Evolutionary conservation across 2,113 vertebrate genomes (phyloP).

Genomic region (Megaceryle torquata): DNA sequence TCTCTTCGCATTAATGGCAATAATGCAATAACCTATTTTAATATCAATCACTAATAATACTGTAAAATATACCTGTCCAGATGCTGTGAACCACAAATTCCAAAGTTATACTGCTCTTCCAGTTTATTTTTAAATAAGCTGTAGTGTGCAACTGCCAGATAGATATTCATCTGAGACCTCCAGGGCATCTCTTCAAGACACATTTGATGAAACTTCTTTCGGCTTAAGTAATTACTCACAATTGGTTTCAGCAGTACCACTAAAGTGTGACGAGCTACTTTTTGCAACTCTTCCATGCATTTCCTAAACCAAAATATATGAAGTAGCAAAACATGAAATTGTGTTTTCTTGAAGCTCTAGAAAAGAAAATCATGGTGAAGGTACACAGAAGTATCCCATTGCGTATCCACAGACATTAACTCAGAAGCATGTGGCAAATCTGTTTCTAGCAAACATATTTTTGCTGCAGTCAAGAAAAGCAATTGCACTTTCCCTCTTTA

Average conservation of each 20-base stretch:
- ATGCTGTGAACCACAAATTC: not conserved
- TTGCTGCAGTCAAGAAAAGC: not conserved
- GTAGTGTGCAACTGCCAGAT: constrained; percentile 78
- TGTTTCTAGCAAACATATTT: not conserved
- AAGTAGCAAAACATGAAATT: not conserved
- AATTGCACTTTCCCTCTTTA: not conserved
- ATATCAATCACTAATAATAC: not conserved
- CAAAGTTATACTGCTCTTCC: constrained; percentile 43
- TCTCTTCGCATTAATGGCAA: not conserved
- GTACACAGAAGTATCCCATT: not conserved
- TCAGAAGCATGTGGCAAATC: not conserved
- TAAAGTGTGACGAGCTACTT: constrained; percentile 65
- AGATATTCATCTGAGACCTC: constrained; percentile 84
- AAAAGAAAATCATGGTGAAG: not conserved
- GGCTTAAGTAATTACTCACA: constrained; percentile 59
- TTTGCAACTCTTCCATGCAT: constrained; percentile 41
- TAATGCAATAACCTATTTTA: not conserved
- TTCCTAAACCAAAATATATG: constrained; percentile 38
- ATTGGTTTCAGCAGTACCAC: constrained; percentile 62
- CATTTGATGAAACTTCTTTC: constrained; percentile 68
- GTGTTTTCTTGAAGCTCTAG: not conserved
- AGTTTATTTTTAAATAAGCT: constrained; percentile 74
- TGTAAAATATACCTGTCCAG: constrained; percentile 66
- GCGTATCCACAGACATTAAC: not conserved
- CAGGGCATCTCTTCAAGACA: constrained; percentile 84